Evolutionary conservation across 2,113 vertebrate genomes (phyloP).

Genomic region (Gallinago media): DNA sequence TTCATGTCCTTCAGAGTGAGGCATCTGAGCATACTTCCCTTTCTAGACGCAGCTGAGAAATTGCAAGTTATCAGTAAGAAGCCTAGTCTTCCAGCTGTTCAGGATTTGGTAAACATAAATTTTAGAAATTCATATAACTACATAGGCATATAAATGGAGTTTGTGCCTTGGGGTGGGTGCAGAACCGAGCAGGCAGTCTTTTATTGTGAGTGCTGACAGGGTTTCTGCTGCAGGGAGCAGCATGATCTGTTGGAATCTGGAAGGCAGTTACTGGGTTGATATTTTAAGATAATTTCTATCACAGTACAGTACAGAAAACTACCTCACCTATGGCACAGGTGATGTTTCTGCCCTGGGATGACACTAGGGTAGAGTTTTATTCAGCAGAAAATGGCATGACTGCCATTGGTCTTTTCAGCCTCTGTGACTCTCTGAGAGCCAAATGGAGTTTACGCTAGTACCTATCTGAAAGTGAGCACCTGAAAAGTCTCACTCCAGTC

Average conservation of each 20-base stretch:
- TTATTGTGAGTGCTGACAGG: accelerated
- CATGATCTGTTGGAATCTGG: not conserved
- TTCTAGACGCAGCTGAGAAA: not conserved
- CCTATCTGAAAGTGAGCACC: not conserved
- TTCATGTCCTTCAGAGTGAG: not conserved
- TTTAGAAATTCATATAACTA: not conserved
- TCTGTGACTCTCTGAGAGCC: not conserved
- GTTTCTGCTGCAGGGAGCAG: not conserved
- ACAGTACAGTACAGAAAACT: not conserved
- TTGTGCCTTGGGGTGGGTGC: accelerated
- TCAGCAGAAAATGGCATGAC: not conserved
- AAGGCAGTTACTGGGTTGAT: not conserved
- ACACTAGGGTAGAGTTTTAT: not conserved
- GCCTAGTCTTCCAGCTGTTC: not conserved
- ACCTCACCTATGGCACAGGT: not conserved
- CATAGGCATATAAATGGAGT: not conserved
- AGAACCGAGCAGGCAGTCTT: not conserved
- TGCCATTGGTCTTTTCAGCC: not conserved
- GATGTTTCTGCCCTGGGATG: not conserved
- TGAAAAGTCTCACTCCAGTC: not conserved
- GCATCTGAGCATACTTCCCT: not conserved
- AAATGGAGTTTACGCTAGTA: not conserved
- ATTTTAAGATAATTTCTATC: not conserved
- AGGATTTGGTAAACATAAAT: not conserved
- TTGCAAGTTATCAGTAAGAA: not conserved